Percentiles rank a stretch among this genome's conserved stretches.
These are phyloP conservation scores for Arothron firmamentum DNA, from an alignment of 2,113 vertebrate genomes.

Conservation along the genomic window DNA sequence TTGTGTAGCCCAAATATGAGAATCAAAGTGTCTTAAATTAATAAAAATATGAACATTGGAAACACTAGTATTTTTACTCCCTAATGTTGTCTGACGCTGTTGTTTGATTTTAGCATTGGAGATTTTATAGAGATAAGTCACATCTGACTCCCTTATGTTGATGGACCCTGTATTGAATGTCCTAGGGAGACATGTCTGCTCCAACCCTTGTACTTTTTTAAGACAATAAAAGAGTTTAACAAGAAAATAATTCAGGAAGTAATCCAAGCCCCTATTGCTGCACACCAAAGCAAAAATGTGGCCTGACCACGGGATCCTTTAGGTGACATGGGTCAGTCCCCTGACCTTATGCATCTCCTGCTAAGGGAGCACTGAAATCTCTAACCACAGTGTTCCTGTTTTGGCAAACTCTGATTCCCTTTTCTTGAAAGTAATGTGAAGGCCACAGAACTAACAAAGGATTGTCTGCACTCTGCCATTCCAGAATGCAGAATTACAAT, in stretches of 20 bases:
- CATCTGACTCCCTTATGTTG: too few relatives aligned
- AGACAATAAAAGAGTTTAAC: constrained; percentile 13
- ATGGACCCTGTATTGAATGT: constrained; percentile 12
- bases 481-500: constrained; percentile 8
- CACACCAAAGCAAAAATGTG: constrained; percentile 40
- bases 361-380: background rate
- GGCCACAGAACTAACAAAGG: constrained; percentile 7
- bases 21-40: background rate
- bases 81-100: too few relatives aligned
- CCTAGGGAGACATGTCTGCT: constrained; percentile 15
- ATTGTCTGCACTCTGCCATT: background rate
- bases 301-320: constrained; percentile 10
- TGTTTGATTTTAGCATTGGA: too few relatives aligned
- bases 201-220: background rate
- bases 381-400: background rate
- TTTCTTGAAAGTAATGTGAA: constrained; percentile 1
- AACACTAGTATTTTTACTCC: too few relatives aligned
- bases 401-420: background rate
- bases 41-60: background rate
- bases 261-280: constrained; percentile 23
- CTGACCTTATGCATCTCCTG: constrained; percentile 15
- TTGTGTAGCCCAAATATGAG: constrained; percentile 22
- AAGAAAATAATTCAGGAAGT: constrained; percentile 14
- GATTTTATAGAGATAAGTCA: too few relatives aligned
- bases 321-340: constrained; percentile 19